phyloP scores from a whole-genome alignment of 2,113 vertebrate species.

The Dicentrarchus labrax region DNA sequence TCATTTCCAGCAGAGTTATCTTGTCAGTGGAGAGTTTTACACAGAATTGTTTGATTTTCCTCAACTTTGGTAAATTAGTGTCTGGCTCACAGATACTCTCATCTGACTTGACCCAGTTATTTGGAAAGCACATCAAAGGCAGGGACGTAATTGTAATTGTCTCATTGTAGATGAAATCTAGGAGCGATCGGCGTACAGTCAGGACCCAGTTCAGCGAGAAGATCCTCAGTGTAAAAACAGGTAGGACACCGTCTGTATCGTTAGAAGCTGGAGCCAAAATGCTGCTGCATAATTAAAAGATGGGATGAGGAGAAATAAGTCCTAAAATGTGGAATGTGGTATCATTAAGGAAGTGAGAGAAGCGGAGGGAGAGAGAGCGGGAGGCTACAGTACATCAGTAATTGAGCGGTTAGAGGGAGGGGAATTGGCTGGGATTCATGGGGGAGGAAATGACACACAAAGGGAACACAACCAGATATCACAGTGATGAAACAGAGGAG shows the following conservation, averaged over 20 bases:
- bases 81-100: slow-evolving; percentile 63
- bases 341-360: slow-evolving; percentile 61
- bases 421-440: slow-evolving; percentile 40
- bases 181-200: slow-evolving; percentile 22
- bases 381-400: slow-evolving; percentile 36
- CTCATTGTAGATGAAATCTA: slow-evolving; percentile 47
- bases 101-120: slow-evolving; percentile 70
- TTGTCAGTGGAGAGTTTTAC: slow-evolving; percentile 24
- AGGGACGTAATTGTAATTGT: slow-evolving; percentile 55
- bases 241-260: slow-evolving; percentile 12
- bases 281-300: slow-evolving; percentile 59
- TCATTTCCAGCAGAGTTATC: slow-evolving; percentile 3
- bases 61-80: slow-evolving; percentile 55
- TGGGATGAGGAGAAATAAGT: slow-evolving; percentile 30
- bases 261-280: slow-evolving; percentile 54
- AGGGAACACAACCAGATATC: slow-evolving; percentile 34
- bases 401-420: slow-evolving; percentile 48
- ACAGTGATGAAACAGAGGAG: slow-evolving; percentile 16
- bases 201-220: slow-evolving; percentile 30
- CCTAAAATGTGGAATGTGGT: slow-evolving; percentile 30
- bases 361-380: slow-evolving; percentile 4
- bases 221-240: slow-evolving; percentile 33
- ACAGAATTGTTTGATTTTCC: slow-evolving; percentile 47
- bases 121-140: slow-evolving; percentile 67
- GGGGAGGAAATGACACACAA: slow-evolving; percentile 42